Base-by-base conservation (phyloP, 2,888 invertebrate genomes). In the Amiota mariae region DNA sequence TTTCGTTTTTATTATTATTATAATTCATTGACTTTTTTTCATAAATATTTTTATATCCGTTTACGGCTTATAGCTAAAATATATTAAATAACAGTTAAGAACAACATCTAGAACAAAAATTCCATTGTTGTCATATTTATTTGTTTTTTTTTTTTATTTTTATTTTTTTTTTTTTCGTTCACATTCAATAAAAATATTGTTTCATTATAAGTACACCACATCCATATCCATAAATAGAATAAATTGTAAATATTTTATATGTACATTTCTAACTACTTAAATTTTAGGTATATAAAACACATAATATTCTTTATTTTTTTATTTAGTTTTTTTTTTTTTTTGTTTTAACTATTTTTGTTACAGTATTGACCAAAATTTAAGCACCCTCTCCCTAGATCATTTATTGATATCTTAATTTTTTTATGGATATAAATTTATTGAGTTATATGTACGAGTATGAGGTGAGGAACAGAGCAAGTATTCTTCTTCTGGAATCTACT, bases 191-290 rank as follows among this genome's bases (percentile, higher is more conserved):
- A 68, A 68, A 68, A 68, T 68, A 68, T 68, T 51, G 9, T 49
- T 49, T 66, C 20, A 13, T 64, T 36, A 9, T 36, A 24, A 61
- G 9, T 61, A 18, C 57, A 18, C 10, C 36, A n/a, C 63, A 63
- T 64, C n/a, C 36, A 64, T 63, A 66, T 66, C 18, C 8, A 11
- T 49, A 66, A 18, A 66, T 9, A 66, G 66, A 66, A 66, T 66
- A 66, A 48, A 66, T 66, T 63, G 15, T 63, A 63, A 36, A 63
- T 68, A 46, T 51, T 51, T 24, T 67, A n/a, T 63, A 71, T 71
- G 20, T 71, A 71, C 76, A 75, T 77, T 77, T 74, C 77, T 77
- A 77, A 64, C 78, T 78, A 78, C 78, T 78, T 78, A 77, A 36
- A 36, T 36, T 36, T 36, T 36, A 36, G 8, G 3, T 36, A 36